phyloP scores from a whole-genome alignment of 2,113 vertebrate species.

The Hystrix cristata region DNA sequence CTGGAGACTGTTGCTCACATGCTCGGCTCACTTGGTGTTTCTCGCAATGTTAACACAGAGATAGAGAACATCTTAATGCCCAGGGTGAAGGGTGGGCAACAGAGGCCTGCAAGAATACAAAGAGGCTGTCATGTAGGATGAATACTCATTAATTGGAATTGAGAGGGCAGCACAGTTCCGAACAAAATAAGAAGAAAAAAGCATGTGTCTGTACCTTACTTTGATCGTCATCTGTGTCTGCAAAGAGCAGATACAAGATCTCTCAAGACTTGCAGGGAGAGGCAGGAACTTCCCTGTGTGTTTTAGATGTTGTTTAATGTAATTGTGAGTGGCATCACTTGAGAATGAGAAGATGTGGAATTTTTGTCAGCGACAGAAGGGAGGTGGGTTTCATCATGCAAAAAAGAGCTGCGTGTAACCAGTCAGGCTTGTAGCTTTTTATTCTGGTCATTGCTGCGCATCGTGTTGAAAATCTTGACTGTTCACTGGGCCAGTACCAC shows the following conservation, averaged over 20 bases:
- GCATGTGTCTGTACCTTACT: background rate
- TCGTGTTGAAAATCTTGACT: background rate
- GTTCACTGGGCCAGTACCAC: background rate
- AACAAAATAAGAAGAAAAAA: conserved; percentile 4
- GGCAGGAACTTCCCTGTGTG: background rate
- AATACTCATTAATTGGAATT: background rate
- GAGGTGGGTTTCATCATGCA: background rate
- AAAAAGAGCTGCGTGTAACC: background rate
- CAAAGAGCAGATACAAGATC: background rate
- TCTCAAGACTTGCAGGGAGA: background rate
- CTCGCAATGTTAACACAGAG: conserved; percentile 40
- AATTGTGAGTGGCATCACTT: background rate
- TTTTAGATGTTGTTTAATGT: conserved; percentile 7
- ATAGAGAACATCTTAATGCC: conserved; percentile 25
- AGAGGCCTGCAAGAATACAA: background rate
- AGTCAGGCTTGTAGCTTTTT: background rate
- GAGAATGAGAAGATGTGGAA: background rate
- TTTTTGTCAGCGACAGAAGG: background rate
- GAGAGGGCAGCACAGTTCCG: conserved; percentile 50
- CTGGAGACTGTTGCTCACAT: conserved; percentile 63
- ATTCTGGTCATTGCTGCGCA: background rate
- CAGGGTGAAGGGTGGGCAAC: background rate
- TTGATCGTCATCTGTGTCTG: background rate
- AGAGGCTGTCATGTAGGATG: background rate
- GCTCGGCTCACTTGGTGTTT: conserved; percentile 66